phyloP scores from a whole-genome alignment of 2,797 vertebrate genomes.

The Thripadectes ignobilis region DNA sequence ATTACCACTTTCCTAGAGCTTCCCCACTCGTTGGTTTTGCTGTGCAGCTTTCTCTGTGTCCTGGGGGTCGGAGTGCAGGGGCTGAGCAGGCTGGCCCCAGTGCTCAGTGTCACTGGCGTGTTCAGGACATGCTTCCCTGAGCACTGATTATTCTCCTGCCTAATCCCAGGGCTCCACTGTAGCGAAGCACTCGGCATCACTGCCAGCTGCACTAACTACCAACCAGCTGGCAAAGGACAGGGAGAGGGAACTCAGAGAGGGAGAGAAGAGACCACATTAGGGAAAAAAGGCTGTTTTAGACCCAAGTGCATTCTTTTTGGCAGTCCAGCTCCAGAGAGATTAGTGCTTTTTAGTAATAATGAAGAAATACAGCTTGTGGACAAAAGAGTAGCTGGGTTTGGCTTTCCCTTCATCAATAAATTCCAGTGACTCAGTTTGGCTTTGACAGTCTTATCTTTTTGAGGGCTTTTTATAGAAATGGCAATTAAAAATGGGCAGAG shows the following conservation, averaged over 20 bases:
- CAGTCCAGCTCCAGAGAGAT: neutral
- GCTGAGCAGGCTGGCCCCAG: neutral
- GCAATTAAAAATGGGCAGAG: conserved; percentile 32
- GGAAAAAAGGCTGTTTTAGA: neutral
- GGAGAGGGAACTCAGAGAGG: neutral
- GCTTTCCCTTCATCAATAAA: neutral
- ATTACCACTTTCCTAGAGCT: neutral
- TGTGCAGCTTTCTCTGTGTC: neutral
- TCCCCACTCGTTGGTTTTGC: neutral
- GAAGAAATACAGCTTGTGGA: neutral
- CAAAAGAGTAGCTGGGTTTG: neutral
- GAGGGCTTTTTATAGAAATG: neutral
- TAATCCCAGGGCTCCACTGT: neutral
- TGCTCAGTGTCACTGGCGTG: neutral
- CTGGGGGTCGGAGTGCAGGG: neutral
- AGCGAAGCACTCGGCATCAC: neutral
- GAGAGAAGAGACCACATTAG: neutral
- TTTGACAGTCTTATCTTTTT: neutral
- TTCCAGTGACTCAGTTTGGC: neutral
- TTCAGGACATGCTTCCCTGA: neutral
- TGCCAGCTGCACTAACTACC: neutral
- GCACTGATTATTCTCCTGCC: conserved; percentile 19
- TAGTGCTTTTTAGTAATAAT: neutral
- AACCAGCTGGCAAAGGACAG: neutral
- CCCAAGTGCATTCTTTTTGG: neutral